Base-by-base conservation (phyloP, 2,113 vertebrate genomes). In the Chloropsis hardwickii region DNA sequence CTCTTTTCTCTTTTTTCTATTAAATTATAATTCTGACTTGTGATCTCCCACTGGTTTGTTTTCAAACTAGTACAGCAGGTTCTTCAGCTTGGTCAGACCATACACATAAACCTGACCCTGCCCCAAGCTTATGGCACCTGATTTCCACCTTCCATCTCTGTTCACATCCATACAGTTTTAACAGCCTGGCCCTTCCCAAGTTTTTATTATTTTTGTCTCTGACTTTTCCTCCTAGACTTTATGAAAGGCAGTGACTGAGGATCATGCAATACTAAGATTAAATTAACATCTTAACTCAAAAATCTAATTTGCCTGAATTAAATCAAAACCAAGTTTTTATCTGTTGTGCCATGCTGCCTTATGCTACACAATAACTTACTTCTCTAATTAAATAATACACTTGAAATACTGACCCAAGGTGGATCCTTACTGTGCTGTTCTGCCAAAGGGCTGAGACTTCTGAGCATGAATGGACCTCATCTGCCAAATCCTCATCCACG, bases 371-470 rank as follows among this genome's bases (percentile, higher is more conserved):
- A 1, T 77, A 64, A 44, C 8, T 74, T 45, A 45, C 19, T 45
- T 27, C 10, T 57, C 18, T 66, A 28, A 56, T 48, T 40, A 81
- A 65, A 81, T 16, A 45, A 82, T 6, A 6, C 11, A 25, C 65
- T 72, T 70, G 57, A 79, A 94, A 77, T 20, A 47, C 16, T 58
- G 77, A 42, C 23, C 61, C 2, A 3, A 42, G 33, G 19, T 25
- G 28, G 21, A 74, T 31, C 50, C 95, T 98, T 97, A 98, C 98
- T 97, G 97, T 83, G 94, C 98, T 98, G 76, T 98, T 98, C 67
- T 97, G 97, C 98, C 98, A 98, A 20, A 72, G 64, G 97, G 92
- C 69, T 97, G 97, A n/a, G 96, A 97, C 50, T 94, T 98, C 95
- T 97, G 97, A 90, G 97, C 86, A 40, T 96, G 95, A 92, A 60